Evolutionary conservation across 1,140 invertebrate genomes (phyloP).

Genomic region (Drosophila subpulchrella): DNA sequence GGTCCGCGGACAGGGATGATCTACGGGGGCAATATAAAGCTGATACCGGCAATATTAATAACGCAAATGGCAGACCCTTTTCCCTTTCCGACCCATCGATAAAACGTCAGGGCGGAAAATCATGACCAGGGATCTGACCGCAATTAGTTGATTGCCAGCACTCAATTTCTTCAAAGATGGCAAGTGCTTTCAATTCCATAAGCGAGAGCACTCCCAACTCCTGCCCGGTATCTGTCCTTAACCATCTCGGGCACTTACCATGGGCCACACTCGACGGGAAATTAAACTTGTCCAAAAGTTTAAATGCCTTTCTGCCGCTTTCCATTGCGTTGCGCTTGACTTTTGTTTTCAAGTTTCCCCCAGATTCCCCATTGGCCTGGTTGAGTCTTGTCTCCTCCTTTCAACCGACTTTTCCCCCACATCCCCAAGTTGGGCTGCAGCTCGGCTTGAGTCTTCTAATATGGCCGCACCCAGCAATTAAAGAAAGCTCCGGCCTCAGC

Average conservation of each 20-base stretch:
- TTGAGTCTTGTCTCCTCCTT: constrained; percentile 3
- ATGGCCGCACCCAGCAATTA: constrained; percentile 63
- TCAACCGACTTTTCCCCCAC: neutral
- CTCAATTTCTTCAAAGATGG: constrained; percentile 72
- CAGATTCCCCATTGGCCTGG: constrained; percentile 33
- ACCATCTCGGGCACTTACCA: constrained; percentile 39
- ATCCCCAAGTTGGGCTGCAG: neutral
- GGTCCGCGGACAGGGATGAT: constrained; percentile 18
- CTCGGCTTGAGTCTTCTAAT: constrained; percentile 63
- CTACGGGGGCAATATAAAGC: constrained; percentile 46
- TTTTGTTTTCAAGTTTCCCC: constrained; percentile 68
- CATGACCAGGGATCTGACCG: constrained; percentile 33
- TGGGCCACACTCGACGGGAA: constrained; percentile 66
- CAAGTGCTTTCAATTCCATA: constrained; percentile 78
- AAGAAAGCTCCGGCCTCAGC: constrained; percentile 44
- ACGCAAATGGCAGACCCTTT: constrained; percentile 37
- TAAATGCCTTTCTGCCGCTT: constrained; percentile 77
- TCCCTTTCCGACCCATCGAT: constrained; percentile 4
- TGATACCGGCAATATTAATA: constrained; percentile 63
- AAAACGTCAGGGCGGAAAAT: constrained; percentile 11
- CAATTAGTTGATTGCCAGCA: constrained; percentile 76
- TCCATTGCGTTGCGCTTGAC: constrained; percentile 67
- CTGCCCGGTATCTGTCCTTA: constrained; percentile 19
- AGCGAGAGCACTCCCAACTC: constrained; percentile 16
- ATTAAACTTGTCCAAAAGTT: constrained; percentile 81